Conservation (phyloP, 35 echinoderm and acorn worm species). For the Heliocidaris erythrogramma region DNA sequence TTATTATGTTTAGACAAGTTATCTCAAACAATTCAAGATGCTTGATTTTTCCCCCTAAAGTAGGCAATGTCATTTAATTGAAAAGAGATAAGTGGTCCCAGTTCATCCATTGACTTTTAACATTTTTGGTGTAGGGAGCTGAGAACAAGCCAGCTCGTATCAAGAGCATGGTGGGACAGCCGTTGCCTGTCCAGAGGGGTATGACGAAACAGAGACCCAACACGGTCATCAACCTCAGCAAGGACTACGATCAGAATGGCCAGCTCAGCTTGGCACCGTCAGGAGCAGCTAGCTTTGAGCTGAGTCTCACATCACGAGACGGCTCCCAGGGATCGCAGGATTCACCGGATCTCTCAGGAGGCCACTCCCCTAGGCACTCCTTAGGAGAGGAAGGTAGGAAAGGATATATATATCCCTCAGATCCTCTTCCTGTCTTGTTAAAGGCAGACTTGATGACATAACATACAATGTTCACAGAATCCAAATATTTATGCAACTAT, state of each 20-base stretch:
- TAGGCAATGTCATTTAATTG: too few species aligned
- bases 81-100: not conserved
- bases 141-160: constrained; percentile 49
- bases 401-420: not conserved
- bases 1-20: not conserved
- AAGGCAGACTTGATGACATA: too few species aligned
- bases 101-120: not conserved
- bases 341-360: constrained; percentile 68
- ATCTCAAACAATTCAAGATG: not conserved
- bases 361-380: constrained; percentile 79
- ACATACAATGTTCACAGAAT: too few species aligned
- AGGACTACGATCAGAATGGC: constrained; percentile 27
- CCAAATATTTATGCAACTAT: too few species aligned
- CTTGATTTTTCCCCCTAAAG: not conserved
- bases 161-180: constrained; percentile 56
- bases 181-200: not conserved
- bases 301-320: constrained; percentile 52
- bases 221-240: constrained; percentile 54
- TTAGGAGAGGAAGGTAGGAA: constrained; percentile 60
- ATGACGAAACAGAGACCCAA: constrained; percentile 44
- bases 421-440: too few species aligned
- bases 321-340: constrained; percentile 65
- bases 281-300: constrained; percentile 32
- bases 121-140: not conserved
- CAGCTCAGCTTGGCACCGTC: constrained; percentile 13